Evolutionary conservation across 2,888 invertebrate genomes (phyloP).

Genomic region (Pseudococcus longispinus): DNA sequence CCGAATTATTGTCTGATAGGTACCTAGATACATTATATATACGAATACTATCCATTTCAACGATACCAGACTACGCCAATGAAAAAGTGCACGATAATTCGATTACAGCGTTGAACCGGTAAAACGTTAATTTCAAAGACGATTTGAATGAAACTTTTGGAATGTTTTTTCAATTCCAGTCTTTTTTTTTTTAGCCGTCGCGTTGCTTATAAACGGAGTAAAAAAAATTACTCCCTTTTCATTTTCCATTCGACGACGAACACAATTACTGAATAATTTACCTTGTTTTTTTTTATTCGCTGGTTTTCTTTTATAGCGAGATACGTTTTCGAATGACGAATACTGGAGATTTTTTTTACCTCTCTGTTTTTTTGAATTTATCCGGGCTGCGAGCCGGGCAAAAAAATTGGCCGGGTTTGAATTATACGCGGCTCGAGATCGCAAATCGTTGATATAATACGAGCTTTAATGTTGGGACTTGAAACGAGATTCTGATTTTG

Average conservation of each 20-base stretch:
- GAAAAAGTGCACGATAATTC: not conserved
- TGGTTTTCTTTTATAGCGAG: not conserved
- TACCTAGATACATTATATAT: not conserved
- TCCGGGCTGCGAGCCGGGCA: too few species aligned
- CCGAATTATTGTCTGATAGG: not conserved
- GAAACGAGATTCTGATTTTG: too few species aligned
- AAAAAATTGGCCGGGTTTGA: too few species aligned
- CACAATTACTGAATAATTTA: constrained; percentile 25
- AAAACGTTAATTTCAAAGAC: constrained; percentile 9
- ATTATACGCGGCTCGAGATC: too few species aligned
- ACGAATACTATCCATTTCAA: not conserved
- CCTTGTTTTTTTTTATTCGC: not conserved
- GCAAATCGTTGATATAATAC: too few species aligned
- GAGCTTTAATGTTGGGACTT: too few species aligned
- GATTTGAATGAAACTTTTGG: not conserved
- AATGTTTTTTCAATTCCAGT: constrained; percentile 4
- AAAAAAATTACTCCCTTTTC: not conserved
- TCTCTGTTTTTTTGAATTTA: too few species aligned
- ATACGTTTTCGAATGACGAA: not conserved
- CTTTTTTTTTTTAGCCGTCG: not conserved
- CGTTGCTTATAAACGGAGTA: not conserved
- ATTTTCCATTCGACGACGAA: constrained; percentile 3
- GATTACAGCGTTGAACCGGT: not conserved
- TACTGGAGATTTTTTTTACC: not conserved
- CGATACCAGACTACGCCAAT: not conserved